These are phyloP conservation scores for Sipha flava DNA, from an alignment of 1,140 invertebrate genomes.

Conservation along the genomic window DNA sequence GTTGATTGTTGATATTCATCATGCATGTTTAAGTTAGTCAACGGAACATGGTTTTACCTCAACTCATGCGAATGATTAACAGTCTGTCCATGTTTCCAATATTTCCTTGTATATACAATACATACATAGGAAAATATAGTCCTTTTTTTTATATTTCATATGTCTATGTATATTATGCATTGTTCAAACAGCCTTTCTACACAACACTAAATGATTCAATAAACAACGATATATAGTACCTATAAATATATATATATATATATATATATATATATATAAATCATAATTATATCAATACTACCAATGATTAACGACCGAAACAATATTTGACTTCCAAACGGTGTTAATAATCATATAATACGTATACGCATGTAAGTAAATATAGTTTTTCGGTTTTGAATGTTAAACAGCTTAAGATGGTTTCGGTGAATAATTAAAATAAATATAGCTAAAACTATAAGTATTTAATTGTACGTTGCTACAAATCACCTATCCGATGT, in stretches of 20 bases:
- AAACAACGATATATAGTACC: no score
- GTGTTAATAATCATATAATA: no score
- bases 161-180: background rate
- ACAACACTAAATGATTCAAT: background rate
- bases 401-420: background rate
- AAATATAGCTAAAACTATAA: background rate
- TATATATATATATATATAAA: no score
- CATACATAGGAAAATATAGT: no score
- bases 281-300: background rate
- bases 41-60: no score
- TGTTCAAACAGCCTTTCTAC: background rate
- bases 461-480: background rate
- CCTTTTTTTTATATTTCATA: background rate
- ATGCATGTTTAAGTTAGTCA: no score
- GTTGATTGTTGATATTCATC: no score
- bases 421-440: background rate
- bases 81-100: no score
- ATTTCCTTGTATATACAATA: no score
- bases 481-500: background rate
- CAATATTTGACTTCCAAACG: background rate
- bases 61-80: no score
- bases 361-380: background rate
- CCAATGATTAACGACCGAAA: background rate
- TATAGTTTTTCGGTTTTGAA: background rate
- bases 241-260: no score